These are phyloP conservation scores for Allacma fusca DNA, from an alignment of 2,888 invertebrate species.

Conservation along the genomic window DNA sequence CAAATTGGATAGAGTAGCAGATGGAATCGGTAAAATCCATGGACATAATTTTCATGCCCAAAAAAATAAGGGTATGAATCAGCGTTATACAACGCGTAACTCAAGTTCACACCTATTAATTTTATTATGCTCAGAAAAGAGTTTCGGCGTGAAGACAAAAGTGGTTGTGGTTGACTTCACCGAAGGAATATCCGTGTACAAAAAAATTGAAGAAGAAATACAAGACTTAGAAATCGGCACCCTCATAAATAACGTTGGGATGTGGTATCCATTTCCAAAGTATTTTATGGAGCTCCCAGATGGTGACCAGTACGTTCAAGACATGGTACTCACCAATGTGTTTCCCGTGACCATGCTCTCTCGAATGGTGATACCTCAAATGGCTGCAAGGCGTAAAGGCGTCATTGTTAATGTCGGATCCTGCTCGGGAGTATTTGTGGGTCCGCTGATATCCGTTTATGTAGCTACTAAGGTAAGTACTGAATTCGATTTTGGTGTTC, in stretches of 20 bases:
- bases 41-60: too few relatives aligned
- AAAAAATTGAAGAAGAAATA: slow-evolving; percentile 73
- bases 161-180: slow-evolving; percentile 84
- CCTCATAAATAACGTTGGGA: slow-evolving; percentile 91
- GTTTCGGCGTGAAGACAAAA: slow-evolving; percentile 78
- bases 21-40: too few relatives aligned
- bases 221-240: slow-evolving; percentile 82
- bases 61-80: too few relatives aligned
- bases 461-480: slow-evolving; percentile 6
- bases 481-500: background rate
- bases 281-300: slow-evolving; percentile 64
- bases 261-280: slow-evolving; percentile 84
- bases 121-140: too few relatives aligned
- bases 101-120: too few relatives aligned
- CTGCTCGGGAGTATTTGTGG: background rate
- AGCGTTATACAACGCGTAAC: too few relatives aligned
- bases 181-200: slow-evolving; percentile 75
- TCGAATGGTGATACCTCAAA: slow-evolving; percentile 80
- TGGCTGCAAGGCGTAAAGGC: slow-evolving; percentile 82
- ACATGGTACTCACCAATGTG: slow-evolving; percentile 80
- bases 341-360: slow-evolving; percentile 85
- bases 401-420: slow-evolving; percentile 90
- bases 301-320: slow-evolving; percentile 71
- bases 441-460: slow-evolving; percentile 2
- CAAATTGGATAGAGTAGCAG: too few relatives aligned